phyloP scores from a whole-genome alignment of 2,113 vertebrate genomes.

The Coryphaenoides rupestris region DNA sequence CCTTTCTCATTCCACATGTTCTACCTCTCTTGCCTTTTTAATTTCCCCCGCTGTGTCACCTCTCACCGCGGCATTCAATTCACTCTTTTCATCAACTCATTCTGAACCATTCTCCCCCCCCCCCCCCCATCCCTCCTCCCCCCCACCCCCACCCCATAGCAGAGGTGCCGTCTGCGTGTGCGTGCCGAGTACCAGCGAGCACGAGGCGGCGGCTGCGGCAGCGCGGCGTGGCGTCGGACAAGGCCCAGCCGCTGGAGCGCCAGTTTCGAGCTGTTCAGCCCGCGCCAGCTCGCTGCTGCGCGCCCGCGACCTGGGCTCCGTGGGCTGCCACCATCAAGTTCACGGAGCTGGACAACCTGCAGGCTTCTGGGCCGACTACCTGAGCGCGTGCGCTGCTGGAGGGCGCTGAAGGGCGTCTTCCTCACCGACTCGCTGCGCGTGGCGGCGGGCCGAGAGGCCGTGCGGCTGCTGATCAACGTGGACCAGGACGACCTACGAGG shows the following conservation, averaged over 20 bases:
- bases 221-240: slow-evolving; percentile 80
- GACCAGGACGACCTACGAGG: slow-evolving; percentile 91
- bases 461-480: slow-evolving; percentile 86
- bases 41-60: background rate
- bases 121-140: slow-evolving; percentile 5
- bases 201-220: slow-evolving; percentile 80
- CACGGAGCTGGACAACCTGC: slow-evolving; percentile 85
- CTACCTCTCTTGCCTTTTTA: slow-evolving; percentile 8
- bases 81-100: background rate
- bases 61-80: background rate
- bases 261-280: slow-evolving; percentile 87
- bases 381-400: slow-evolving; percentile 85
- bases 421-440: slow-evolving; percentile 84
- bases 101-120: too few species aligned
- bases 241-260: slow-evolving; percentile 80
- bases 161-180: slow-evolving; percentile 87
- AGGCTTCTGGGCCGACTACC: slow-evolving; percentile 92
- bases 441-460: slow-evolving; percentile 81
- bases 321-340: slow-evolving; percentile 93
- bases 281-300: slow-evolving; percentile 83
- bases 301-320: slow-evolving; percentile 83
- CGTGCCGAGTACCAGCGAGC: slow-evolving; percentile 86
- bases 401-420: slow-evolving; percentile 87
- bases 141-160: slow-evolving; percentile 26
- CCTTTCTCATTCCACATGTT: slow-evolving; percentile 7